phyloP scores from a whole-genome alignment of 2,888 invertebrate genomes.

The Beris morrisii region DNA sequence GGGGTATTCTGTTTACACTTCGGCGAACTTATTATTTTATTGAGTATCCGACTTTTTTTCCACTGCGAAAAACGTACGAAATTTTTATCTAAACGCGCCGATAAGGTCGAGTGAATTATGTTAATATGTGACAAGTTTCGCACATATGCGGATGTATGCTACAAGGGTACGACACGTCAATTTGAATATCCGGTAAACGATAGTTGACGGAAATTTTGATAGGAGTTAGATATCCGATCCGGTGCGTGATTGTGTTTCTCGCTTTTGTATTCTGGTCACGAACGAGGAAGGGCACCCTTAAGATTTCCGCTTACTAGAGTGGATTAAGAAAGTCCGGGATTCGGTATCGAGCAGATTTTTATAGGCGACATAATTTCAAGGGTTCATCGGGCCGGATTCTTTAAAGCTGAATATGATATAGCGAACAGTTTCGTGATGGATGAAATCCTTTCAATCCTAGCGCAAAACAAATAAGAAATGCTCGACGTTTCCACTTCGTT shows the following conservation, averaged over 20 bases:
- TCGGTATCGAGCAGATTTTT: too few species aligned
- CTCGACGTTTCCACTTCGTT: too few species aligned
- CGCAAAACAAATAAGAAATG: too few species aligned
- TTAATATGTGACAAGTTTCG: too few species aligned
- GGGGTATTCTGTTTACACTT: constrained; percentile 13
- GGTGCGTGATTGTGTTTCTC: neutral
- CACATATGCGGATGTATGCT: too few species aligned
- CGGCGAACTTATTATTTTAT: constrained; percentile 2
- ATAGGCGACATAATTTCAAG: too few species aligned
- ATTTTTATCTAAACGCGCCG: neutral
- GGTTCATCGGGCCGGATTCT: too few species aligned
- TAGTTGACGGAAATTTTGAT: neutral
- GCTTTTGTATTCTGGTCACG: neutral
- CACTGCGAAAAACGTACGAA: neutral
- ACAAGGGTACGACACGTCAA: neutral
- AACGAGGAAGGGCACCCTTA: neutral
- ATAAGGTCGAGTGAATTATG: neutral
- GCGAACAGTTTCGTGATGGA: too few species aligned
- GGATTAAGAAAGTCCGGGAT: neutral
- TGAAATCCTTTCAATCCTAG: too few species aligned
- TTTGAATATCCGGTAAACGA: neutral
- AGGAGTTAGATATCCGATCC: neutral
- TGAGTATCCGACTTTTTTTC: too few species aligned
- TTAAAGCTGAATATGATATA: too few species aligned
- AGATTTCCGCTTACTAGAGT: neutral